Evolutionary conservation across 1,140 invertebrate species (phyloP).

Genomic region (Pteromalus puparum): DNA sequence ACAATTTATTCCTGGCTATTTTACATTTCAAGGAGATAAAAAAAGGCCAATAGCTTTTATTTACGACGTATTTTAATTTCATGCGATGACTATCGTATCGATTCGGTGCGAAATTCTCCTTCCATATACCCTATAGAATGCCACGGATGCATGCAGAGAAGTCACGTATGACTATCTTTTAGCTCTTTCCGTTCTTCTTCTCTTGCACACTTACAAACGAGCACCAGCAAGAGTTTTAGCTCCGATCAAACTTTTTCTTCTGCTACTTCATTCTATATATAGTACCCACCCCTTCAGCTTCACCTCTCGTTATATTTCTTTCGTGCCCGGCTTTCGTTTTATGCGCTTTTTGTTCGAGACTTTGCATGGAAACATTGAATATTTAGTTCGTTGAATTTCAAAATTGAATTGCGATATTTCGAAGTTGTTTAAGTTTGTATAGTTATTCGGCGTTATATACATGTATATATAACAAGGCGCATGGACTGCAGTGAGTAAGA

Average conservation of each 20-base stretch:
- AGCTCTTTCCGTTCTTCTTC: not conserved
- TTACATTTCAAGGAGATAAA: not conserved
- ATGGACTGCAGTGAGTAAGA: not conserved
- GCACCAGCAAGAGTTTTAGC: constrained; percentile 30
- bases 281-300: not conserved
- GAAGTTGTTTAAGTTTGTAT: constrained; percentile 52
- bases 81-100: not conserved
- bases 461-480: constrained; percentile 30
- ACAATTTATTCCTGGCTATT: not conserved
- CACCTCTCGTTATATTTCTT: constrained; percentile 35
- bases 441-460: constrained; percentile 46
- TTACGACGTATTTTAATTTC: not conserved
- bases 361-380: constrained; percentile 54
- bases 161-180: constrained; percentile 16
- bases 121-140: not conserved
- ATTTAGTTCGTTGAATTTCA: constrained; percentile 52
- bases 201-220: not conserved
- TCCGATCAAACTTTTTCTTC: constrained; percentile 39
- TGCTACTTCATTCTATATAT: not conserved
- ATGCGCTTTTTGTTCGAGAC: constrained; percentile 36
- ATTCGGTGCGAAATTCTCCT: not conserved
- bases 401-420: constrained; percentile 53
- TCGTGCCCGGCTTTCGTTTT: constrained; percentile 31
- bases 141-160: not conserved
- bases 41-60: not conserved